phyloP scores from a whole-genome alignment of 2,797 vertebrate genomes.

The Sternarchorhynchus goeldii region DNA sequence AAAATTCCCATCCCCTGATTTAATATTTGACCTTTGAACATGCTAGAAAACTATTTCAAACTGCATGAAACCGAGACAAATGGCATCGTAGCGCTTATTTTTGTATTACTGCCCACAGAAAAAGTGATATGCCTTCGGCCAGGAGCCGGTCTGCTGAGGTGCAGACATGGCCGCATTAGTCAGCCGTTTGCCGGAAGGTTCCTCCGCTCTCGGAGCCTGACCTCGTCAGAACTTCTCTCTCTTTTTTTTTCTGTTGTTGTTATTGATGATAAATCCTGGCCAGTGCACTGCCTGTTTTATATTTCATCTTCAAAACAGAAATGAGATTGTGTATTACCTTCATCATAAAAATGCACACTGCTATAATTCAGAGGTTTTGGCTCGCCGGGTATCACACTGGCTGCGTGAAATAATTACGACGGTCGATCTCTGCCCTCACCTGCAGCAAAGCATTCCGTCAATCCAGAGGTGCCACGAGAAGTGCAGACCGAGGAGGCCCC shows the following conservation, averaged over 20 bases:
- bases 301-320: slow-evolving; percentile 45
- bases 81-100: slow-evolving; percentile 13
- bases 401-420: slow-evolving; percentile 51
- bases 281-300: slow-evolving; percentile 29
- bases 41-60: slow-evolving; percentile 20
- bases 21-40: slow-evolving; percentile 53
- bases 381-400: slow-evolving; percentile 9
- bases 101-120: slow-evolving; percentile 41
- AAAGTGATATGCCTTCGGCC: slow-evolving; percentile 19
- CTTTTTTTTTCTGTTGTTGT: slow-evolving; percentile 10
- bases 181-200: slow-evolving; percentile 19
- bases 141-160: slow-evolving; percentile 35
- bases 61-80: slow-evolving; percentile 32
- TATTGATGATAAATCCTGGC: slow-evolving; percentile 35
- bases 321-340: slow-evolving; percentile 48
- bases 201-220: not conserved
- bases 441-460: slow-evolving; percentile 48
- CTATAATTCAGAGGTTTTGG: slow-evolving; percentile 43
- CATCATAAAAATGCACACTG: slow-evolving; percentile 56
- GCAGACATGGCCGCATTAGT: slow-evolving; percentile 39
- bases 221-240: not conserved
- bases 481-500: slow-evolving; percentile 41
- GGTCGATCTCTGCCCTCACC: slow-evolving; percentile 43
- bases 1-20: slow-evolving; percentile 44
- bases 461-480: slow-evolving; percentile 32